Conservation (phyloP, 1,140 invertebrate genomes). For the Leptestheria dahalacensis region DNA sequence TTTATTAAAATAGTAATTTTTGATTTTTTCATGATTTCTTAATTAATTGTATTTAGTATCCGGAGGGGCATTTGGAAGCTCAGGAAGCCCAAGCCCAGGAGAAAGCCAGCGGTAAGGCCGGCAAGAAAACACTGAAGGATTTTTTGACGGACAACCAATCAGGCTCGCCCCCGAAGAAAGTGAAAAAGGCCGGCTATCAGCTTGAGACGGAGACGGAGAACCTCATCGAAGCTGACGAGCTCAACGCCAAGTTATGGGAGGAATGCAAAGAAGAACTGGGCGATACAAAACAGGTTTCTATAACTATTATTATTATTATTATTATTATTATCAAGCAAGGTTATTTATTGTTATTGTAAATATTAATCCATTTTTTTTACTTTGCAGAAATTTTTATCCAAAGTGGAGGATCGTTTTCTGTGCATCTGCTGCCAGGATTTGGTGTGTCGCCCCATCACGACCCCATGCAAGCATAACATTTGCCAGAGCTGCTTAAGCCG, state of each 20-base stretch:
- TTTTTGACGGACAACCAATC: not conserved
- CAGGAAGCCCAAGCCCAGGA: slow-evolving; percentile 30
- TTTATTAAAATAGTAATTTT: not conserved
- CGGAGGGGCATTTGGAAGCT: slow-evolving; percentile 56
- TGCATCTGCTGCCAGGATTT: slow-evolving; percentile 70
- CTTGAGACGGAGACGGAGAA: slow-evolving; percentile 33
- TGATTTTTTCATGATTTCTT: not conserved
- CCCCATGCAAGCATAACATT: slow-evolving; percentile 57
- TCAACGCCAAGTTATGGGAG: slow-evolving; percentile 51
- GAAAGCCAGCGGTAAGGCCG: slow-evolving; percentile 22
- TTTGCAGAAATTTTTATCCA: slow-evolving; percentile 43
- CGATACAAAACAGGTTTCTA: slow-evolving; percentile 32
- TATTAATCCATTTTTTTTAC: slow-evolving; percentile 18
- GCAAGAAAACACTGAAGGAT: slow-evolving; percentile 19
- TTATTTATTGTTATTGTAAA: no score
- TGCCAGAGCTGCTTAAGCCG: slow-evolving; percentile 50
- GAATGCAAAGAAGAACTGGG: slow-evolving; percentile 34
- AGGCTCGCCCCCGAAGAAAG: slow-evolving; percentile 26
- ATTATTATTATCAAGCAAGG: no score
- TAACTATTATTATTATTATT: no score
- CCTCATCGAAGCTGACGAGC: slow-evolving; percentile 39
- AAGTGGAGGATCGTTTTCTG: slow-evolving; percentile 48
- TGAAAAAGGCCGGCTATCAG: slow-evolving; percentile 32
- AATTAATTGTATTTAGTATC: slow-evolving; percentile 37
- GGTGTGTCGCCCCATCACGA: slow-evolving; percentile 54